A percentile compares a stretch with the other conserved stretches of the same genome.
Conservation (phyloP, 2,113 vertebrate species). For the Xiphophorus maculatus region DNA sequence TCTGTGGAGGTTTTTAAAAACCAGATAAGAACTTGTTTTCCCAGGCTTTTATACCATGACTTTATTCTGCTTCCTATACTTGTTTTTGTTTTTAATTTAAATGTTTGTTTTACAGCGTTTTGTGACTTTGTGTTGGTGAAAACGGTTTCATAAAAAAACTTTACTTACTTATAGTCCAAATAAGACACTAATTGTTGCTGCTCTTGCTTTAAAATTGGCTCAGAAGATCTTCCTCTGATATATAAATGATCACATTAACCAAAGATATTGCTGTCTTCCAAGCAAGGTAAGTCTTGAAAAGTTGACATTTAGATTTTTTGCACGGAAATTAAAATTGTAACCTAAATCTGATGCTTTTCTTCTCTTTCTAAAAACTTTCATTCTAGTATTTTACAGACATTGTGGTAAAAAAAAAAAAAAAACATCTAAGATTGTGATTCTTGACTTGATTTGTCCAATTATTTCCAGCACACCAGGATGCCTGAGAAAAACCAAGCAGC, state of each 20-base stretch:
- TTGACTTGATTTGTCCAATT: background rate
- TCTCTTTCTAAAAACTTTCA: background rate
- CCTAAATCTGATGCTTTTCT: background rate
- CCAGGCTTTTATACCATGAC: too few species aligned
- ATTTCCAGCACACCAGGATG: background rate
- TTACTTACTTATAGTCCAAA: slow-evolving; percentile 16
- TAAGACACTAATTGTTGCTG: slow-evolving; percentile 32
- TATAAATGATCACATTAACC: background rate
- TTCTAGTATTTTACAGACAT: background rate
- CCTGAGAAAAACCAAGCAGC: background rate
- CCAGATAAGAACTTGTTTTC: too few species aligned
- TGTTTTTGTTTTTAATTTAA: too few species aligned
- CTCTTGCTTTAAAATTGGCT: slow-evolving; percentile 22
- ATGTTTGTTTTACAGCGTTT: too few species aligned
- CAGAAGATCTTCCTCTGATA: background rate
- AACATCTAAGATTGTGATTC: background rate
- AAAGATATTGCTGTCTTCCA: background rate
- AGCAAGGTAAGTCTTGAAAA: background rate
- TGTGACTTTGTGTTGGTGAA: too few species aligned
- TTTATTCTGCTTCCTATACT: too few species aligned
- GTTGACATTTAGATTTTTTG: background rate
- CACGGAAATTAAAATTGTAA: background rate
- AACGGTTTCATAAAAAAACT: too few species aligned
- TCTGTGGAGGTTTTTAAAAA: too few species aligned
- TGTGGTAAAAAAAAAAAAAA: too few species aligned